A percentile compares a stretch with the other conserved stretches of the same genome.
Conservation (phyloP, 2,888 invertebrate genomes). For the Andricus curvator region DNA sequence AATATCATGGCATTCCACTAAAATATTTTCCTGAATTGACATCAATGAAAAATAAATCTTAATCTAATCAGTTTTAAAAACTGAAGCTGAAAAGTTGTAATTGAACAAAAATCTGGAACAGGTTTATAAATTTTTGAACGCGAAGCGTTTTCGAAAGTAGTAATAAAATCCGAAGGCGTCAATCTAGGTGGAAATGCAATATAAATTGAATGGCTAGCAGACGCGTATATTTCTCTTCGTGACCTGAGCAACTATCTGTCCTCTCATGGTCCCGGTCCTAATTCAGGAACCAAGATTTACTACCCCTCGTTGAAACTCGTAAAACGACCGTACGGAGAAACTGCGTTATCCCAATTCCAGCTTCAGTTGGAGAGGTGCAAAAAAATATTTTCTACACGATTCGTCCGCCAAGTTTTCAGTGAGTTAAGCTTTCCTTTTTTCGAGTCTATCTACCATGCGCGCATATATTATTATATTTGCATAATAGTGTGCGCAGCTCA, state of each 20-base stretch:
- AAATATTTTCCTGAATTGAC: too few relatives aligned
- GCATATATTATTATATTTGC: constrained; percentile 31
- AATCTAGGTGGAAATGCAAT: background rate
- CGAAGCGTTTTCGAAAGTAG: background rate
- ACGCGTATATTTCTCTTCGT: background rate
- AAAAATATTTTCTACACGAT: constrained; percentile 23
- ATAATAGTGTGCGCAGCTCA: constrained; percentile 3
- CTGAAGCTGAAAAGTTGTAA: background rate
- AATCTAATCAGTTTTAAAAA: background rate
- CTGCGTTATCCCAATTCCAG: constrained; percentile 14
- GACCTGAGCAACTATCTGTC: constrained; percentile 25
- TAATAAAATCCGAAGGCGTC: constrained; percentile 18
- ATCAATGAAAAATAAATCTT: too few relatives aligned
- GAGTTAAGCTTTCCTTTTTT: background rate
- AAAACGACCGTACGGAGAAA: constrained; percentile 34
- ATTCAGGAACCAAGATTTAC: constrained; percentile 29
- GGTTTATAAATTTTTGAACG: background rate
- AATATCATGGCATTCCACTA: too few relatives aligned
- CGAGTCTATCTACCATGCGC: background rate
- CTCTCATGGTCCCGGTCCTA: constrained; percentile 1
- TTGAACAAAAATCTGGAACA: background rate
- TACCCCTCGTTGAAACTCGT: constrained; percentile 26
- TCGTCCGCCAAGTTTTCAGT: constrained; percentile 6
- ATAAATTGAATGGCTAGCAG: background rate
- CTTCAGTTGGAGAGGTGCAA: background rate